Base-by-base conservation (phyloP, 2,797 vertebrate genomes). In the Esox masquinongy region DNA sequence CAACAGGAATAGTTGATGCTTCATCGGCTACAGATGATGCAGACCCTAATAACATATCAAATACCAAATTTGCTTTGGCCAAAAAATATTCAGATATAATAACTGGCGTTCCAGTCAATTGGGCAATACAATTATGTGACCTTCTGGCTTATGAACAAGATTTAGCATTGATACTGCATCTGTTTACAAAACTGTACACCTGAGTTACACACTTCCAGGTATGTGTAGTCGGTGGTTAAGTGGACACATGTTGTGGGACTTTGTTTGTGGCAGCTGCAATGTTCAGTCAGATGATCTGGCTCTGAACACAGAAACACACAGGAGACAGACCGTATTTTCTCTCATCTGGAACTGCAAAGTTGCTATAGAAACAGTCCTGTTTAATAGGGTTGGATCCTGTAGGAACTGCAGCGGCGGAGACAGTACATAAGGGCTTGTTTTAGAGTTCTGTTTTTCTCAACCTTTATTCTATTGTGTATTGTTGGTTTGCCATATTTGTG, bases 361-460 rank as follows among this genome's bases (percentile, higher is more conserved):
- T 70, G 68, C 68, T 50, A 50, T 49, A 70, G 39, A 50, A 70
- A 50, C 68, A 29, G 47, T 49, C 39, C 43, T 70, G 68, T 49
- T 69, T 49, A 22, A 50, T 70, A 50, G 43, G 22, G 22, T 24
- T 24, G 2, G 24, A 70, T 14, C 22, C 24, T 49, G 19, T 47
- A 69, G 43, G 14, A 29, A 2, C 16, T 70, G 24, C 26, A 17
- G 24, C 15, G 43, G 19, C 5, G 64, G 64, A 36, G 26, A 67
- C 31, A 34, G 56, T 61, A 24, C 22, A 26, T 26, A 24, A 61
- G 3, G 24, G 56, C 64, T 17, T 67, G 31, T 34, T 67, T 67
- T 67, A 17, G 64, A 67, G 31, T 67, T 29, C 26, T 16, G 29
- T 67, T 16, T 61, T 61, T 61, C 56, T 61, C 22, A 61, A 36